Evolutionary conservation across 2,113 vertebrate species (phyloP), one percentile per base, ranked within the genome.

Genomic region (Rhea americana): DNA sequence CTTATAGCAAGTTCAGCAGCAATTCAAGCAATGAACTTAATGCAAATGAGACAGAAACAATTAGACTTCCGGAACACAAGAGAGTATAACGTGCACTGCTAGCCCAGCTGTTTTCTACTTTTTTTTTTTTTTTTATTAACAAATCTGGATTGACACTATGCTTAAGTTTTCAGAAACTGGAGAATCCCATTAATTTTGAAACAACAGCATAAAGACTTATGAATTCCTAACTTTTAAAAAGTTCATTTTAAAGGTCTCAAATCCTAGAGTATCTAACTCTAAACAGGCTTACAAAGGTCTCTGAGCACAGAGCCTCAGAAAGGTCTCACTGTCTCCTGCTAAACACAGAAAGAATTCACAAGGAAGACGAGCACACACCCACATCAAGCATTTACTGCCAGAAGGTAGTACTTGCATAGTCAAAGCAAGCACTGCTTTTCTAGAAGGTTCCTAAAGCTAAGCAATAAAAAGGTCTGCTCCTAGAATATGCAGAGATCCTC

Each of bases 1-100:
- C 53, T 70, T 72, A 18, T 91, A 87, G 79, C 85, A 91, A 91
- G 79, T 68, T 90, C 90, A 74, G 86, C 83, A 75, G 90, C 76
- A 80, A 91, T 59, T 91, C 67, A 91, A 82, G 82, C 50, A 85
- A 76, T 4, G 68, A 88, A 82, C 82, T 91, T 55, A 13, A 85
- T 71, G 88, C 80, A 96, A 93, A 94, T 17, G 56, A 85, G 82
- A 83, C n/a, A 83, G 75, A 89, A 94, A 74, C 0, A 8, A 86
- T 63, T 73, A 91, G 76, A 84, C 37, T 74, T 87, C 80, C 39
- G 9, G 9, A 87, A 75, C 66, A 87, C 65, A 18, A 3, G 43
- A 55, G 55, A 77, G 82, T 10, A n/a, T 59, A 82, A 67, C 5
- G 5, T 6, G 47, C 78, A 77, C 45, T 53, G 87, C 67, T 62